phyloP scores from a whole-genome alignment of 2,113 vertebrate species.

The Copsychus sechellarum region DNA sequence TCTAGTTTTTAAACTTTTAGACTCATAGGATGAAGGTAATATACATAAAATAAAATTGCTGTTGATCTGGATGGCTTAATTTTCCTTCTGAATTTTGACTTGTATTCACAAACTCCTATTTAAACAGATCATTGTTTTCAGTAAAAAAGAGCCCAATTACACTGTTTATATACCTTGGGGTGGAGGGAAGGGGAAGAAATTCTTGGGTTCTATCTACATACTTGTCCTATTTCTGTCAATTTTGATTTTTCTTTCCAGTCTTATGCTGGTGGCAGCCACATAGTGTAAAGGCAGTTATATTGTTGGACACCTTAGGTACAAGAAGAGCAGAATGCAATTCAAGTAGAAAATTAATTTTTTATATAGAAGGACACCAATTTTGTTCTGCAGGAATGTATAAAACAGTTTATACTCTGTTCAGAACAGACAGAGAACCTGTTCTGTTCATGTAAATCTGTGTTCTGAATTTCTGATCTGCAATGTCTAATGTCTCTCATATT shows the following conservation, averaged over 20 bases:
- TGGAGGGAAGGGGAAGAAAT: conserved; percentile 8
- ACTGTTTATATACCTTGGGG: conserved; percentile 13
- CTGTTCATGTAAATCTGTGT: neutral
- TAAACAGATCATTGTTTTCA: neutral
- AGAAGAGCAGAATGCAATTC: conserved; percentile 39
- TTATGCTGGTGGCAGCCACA: conserved; percentile 54
- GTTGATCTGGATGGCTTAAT: neutral
- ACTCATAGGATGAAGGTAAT: neutral
- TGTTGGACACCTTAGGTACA: conserved; percentile 39
- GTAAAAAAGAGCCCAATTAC: neutral
- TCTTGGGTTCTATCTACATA: conserved; percentile 37
- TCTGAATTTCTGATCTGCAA: neutral
- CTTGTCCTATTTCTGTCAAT: conserved; percentile 74
- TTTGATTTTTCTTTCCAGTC: conserved; percentile 65
- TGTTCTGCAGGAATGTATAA: neutral
- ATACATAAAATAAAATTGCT: neutral
- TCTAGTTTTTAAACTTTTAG: neutral
- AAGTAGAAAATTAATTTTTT: conserved; percentile 45
- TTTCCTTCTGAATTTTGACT: neutral
- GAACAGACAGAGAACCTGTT: neutral
- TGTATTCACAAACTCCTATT: neutral
- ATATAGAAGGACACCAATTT: neutral
- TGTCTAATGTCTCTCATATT: neutral
- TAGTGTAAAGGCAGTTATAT: conserved; percentile 39
- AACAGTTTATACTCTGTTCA: neutral